phyloP scores from a whole-genome alignment of 2,888 invertebrate genomes.

The Schizotus pectinicornis region DNA sequence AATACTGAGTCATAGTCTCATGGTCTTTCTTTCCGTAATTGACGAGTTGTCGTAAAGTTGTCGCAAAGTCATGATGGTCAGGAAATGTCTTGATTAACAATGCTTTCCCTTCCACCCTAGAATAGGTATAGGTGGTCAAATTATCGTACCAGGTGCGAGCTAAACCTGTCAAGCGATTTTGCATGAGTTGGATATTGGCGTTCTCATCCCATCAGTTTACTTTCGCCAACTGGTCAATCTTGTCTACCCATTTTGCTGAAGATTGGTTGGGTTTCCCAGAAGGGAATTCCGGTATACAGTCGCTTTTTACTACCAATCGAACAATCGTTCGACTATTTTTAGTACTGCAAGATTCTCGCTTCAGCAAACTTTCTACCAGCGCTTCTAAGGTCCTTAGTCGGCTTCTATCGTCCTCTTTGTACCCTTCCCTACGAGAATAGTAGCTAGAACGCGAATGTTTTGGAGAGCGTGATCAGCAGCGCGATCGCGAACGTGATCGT shows the following conservation, averaged over 20 bases:
- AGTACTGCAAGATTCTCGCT: too few species aligned
- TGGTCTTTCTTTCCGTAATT: conserved; percentile 1
- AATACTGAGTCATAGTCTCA: conserved; percentile 26
- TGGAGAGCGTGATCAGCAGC: too few species aligned
- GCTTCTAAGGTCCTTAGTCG: too few species aligned
- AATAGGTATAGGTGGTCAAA: conserved; percentile 9
- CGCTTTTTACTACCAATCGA: too few species aligned
- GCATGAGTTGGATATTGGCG: conserved; percentile 7
- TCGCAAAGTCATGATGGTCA: conserved; percentile 14
- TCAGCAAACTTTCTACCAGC: too few species aligned
- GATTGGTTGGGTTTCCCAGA: conserved; percentile 10
- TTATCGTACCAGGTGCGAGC: conserved; percentile 17
- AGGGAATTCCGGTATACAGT: conserved; percentile 15
- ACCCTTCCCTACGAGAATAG: too few species aligned
- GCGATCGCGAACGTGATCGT: too few species aligned
- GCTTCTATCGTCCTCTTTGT: too few species aligned
- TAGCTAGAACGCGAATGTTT: too few species aligned
- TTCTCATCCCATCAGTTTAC: conserved; percentile 12
- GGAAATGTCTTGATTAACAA: conserved; percentile 20
- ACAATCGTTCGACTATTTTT: too few species aligned
- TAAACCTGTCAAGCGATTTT: conserved; percentile 2
- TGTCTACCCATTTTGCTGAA: conserved; percentile 18
- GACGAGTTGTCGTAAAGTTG: conserved; percentile 16
- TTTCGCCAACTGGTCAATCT: conserved; percentile 24
- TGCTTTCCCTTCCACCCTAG: conserved; percentile 25